Base-by-base conservation (phyloP, 1,140 invertebrate genomes). In the Drepana arcuata region DNA sequence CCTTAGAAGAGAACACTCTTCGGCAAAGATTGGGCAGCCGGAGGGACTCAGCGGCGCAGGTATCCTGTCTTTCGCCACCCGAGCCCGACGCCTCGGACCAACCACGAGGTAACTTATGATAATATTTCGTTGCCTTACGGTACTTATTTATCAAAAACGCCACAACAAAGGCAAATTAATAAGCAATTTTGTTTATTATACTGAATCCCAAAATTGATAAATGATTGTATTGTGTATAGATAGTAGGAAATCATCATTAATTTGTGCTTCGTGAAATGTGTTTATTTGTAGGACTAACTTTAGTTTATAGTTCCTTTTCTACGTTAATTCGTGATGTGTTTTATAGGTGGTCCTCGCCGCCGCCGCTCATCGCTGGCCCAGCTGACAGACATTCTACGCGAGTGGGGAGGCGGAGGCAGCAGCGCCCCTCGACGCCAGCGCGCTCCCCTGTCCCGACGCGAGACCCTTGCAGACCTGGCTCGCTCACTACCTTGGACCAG, bases 31-130 rank as follows among this genome's bases (percentile, higher is more conserved):
- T 93, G 6, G 91, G 91, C 41, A 93, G 92, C 40, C 86, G 94
- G 30, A 85, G 94, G 25, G 94, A 95, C 69, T 95, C 93, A 0
- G 91, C 93, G 1, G 92, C 94, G 0, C 94, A 96, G 74, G 95
- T 96, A 51, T 92, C 90, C 34, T 89, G 90, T 54, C 90, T 92
- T 12, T 92, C 92, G 7, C 93, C 93, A 14, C 93, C 93, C 27
- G 92, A 92, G 86, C 78, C 88, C 85, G 41, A 90, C 87, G 41
- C 87, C 84, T 25, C 89, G 85, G 66, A 88, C 77, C 63, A 85
- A 67, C 41, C 54, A 14, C 53, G 71, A 61, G 74, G 78, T 82
- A 56, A 36, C 25, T 35, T 16, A 31, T 10, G 18, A 18, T 23
- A 18, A 18, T 6, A 7, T 2, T 1, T 34, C 15, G 34, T 27